Evolutionary conservation across 2,113 vertebrate genomes (phyloP).

Genomic region (Martes martes): DNA sequence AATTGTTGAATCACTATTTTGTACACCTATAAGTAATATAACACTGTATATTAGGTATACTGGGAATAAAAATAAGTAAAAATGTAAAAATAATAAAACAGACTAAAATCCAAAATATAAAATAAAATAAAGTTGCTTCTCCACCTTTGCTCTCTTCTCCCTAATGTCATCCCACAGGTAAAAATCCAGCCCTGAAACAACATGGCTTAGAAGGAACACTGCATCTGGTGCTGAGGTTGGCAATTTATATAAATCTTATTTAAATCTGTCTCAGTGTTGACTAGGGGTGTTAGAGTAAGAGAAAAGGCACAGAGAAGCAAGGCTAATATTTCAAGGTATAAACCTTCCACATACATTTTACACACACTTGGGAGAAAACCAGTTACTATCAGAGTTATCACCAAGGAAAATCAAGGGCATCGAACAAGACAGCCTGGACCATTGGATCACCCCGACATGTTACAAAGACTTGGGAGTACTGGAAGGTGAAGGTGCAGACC

Average conservation of each 20-base stretch:
- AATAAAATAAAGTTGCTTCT: neutral
- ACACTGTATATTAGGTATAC: neutral
- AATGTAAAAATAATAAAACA: neutral
- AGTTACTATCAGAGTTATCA: neutral
- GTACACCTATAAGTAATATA: neutral
- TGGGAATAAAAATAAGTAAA: neutral
- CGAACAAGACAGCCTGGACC: neutral
- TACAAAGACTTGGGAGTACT: neutral
- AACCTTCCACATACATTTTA: neutral
- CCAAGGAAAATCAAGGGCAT: neutral
- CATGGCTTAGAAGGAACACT: neutral
- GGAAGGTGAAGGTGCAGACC: neutral
- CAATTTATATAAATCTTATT: neutral
- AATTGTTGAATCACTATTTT: neutral
- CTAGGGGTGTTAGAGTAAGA: neutral
- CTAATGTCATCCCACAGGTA: neutral
- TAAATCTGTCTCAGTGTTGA: neutral
- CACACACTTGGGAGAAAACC: neutral
- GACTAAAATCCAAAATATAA: neutral
- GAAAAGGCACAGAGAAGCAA: neutral
- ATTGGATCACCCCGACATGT: neutral
- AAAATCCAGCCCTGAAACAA: neutral
- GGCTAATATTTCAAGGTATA: neutral
- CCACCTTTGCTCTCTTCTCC: neutral
- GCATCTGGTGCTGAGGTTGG: neutral